Evolutionary conservation across 2,888 invertebrate genomes (phyloP).

Genomic region (Spicauda simplicius): DNA sequence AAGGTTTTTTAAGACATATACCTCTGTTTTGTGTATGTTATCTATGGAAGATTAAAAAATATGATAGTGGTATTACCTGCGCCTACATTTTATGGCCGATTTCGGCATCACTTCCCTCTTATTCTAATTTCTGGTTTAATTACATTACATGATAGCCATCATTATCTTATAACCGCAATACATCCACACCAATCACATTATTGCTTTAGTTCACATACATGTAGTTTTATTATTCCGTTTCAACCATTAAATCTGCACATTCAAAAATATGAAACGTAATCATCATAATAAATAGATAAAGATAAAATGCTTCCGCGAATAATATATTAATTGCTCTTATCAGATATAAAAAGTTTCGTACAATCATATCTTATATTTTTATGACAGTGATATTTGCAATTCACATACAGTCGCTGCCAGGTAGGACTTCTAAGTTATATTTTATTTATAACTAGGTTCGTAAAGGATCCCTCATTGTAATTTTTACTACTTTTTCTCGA

Average conservation of each 20-base stretch:
- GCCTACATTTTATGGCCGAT: conserved; percentile 69
- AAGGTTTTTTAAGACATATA: no score
- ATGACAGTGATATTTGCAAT: conserved; percentile 73
- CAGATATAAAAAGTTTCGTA: conserved; percentile 18
- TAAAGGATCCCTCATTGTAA: conserved; percentile 56
- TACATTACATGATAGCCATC: conserved; percentile 71
- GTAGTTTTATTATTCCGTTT: conserved; percentile 30
- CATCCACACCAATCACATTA: conserved; percentile 49
- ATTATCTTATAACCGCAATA: conserved; percentile 38
- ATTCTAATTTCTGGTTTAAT: conserved; percentile 79
- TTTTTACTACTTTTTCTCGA: conserved; percentile 37
- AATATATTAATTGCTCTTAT: conserved; percentile 18
- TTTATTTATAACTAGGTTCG: conserved; percentile 79
- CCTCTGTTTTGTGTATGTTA: conserved; percentile 40
- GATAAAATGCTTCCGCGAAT: conserved; percentile 15
- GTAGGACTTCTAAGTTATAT: conserved; percentile 78
- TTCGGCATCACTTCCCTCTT: conserved; percentile 72
- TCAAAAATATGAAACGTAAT: conserved; percentile 15
- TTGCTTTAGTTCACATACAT: conserved; percentile 62
- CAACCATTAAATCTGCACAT: conserved; percentile 9
- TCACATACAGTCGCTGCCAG: conserved; percentile 74
- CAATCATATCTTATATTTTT: conserved; percentile 23
- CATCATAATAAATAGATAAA: conserved; percentile 2
- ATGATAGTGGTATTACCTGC: conserved; percentile 63
- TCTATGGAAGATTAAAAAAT: conserved; percentile 67